Evolutionary conservation across 2,888 invertebrate genomes (phyloP).

Genomic region (Heteropelma amictum): DNA sequence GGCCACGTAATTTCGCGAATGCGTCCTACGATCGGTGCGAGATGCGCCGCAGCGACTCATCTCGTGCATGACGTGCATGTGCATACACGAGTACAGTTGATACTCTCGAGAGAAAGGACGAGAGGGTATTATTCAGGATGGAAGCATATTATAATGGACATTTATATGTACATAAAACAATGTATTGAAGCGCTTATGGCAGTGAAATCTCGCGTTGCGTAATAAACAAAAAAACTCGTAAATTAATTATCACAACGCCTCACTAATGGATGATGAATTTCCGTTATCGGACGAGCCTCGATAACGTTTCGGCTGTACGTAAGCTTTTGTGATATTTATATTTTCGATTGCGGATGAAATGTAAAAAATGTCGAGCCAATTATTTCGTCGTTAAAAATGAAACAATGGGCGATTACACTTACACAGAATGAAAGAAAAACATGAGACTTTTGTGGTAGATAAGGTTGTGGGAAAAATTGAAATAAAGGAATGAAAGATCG

Average conservation of each 20-base stretch:
- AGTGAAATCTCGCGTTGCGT: slow-evolving; percentile 42
- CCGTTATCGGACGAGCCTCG: slow-evolving; percentile 40
- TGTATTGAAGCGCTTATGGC: slow-evolving; percentile 24
- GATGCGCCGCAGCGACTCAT: slow-evolving; percentile 52
- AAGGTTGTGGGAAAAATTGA: neutral
- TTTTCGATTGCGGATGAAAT: no score
- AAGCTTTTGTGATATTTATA: no score
- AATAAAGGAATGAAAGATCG: neutral
- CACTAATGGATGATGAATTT: slow-evolving; percentile 46
- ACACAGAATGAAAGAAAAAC: no score
- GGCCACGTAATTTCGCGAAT: slow-evolving; percentile 43
- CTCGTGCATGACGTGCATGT: slow-evolving; percentile 2
- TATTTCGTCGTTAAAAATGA: no score
- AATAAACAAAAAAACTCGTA: slow-evolving; percentile 44
- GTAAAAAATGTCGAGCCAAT: no score
- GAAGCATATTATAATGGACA: slow-evolving; percentile 26
- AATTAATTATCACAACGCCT: slow-evolving; percentile 40
- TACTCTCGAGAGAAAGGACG: slow-evolving; percentile 34
- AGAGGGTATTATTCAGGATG: slow-evolving; percentile 51
- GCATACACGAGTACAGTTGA: neutral
- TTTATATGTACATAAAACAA: neutral
- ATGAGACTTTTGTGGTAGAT: neutral
- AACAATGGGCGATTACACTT: no score
- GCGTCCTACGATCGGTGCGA: slow-evolving; percentile 45
- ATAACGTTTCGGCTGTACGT: no score